Base-by-base conservation (phyloP, 2,888 invertebrate species). In the Orchesella flavescens region DNA sequence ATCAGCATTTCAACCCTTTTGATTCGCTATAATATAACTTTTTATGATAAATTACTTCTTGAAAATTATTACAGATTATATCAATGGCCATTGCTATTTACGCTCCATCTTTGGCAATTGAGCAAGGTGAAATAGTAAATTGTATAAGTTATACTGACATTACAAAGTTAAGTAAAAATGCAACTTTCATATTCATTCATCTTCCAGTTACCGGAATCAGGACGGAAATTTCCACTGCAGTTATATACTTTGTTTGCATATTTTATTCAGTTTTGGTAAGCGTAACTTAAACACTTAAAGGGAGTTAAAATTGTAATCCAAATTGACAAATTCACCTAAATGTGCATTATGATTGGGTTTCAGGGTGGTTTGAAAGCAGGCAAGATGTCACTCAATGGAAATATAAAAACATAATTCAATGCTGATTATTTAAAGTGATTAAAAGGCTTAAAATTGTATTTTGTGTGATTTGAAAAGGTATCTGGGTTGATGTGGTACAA, bases 221-320 rank as follows among this genome's bases (percentile, higher is more conserved):
- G 88, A 91, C 96, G 44, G 95, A 96, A 91, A 91, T 94, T 86
- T 93, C 95, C 43, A 94, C 95, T 13, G 93, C 94, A 0, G 92
- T 95, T 24, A 95, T 96, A 1, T 95, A 95, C 90, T 90, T 94
- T 53, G 95, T 96, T n/a, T 96, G 96, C 91, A 97, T 96, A 87
- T 96, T 97, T 91, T 97, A 97, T 90, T 97, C 97, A 0, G 95
- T 96, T 84, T 90, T 96, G 90, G 96, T 95, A 91, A 93, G 94
- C 92, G 34, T 34, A 34, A 4, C 34, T 34, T 34, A 34, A n/a
- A n/a, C n/a, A n/a, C n/a, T n/a, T n/a, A n/a, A n/a, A n/a, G n/a
- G n/a, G n/a, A n/a, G n/a, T n/a, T n/a, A n/a, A n/a, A n/a, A n/a
- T n/a, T n/a, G n/a, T n/a, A n/a, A n/a, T n/a, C n/a, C n/a, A n/a